Percentiles rank a stretch among this genome's conserved stretches.
Conservation (phyloP, 2,113 vertebrate species). For the Reinhardtius hippoglossoides region DNA sequence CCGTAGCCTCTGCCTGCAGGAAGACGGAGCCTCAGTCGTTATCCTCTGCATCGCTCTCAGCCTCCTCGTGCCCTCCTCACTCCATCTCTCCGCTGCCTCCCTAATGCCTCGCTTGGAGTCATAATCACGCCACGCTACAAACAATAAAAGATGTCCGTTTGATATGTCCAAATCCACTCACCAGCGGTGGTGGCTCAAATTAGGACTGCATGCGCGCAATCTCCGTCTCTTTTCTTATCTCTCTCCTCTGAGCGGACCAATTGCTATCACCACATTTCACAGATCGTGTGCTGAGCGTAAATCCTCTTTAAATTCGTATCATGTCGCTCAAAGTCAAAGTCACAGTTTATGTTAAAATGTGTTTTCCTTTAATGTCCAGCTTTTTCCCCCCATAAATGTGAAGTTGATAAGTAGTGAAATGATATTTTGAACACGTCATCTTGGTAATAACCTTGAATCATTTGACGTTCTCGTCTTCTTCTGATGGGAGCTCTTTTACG, state of each 20-base stretch:
- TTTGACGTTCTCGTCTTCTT: slow-evolving; percentile 5
- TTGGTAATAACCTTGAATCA: slow-evolving; percentile 21
- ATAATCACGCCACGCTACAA: slow-evolving; percentile 53
- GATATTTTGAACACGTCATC: slow-evolving; percentile 13
- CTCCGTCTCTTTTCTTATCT: slow-evolving; percentile 66
- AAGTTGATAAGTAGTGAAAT: slow-evolving; percentile 11
- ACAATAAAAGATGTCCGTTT: slow-evolving; percentile 68
- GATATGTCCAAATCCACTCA: slow-evolving; percentile 74
- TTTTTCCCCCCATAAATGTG: neutral
- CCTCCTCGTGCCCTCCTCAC: slow-evolving; percentile 19
- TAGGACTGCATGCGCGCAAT: slow-evolving; percentile 53
- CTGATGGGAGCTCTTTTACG: neutral
- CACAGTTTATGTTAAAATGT: slow-evolving; percentile 26
- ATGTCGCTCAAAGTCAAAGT: slow-evolving; percentile 54
- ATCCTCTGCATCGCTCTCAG: slow-evolving; percentile 58
- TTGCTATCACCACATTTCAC: slow-evolving; percentile 62
- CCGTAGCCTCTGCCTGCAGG: neutral
- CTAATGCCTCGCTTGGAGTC: slow-evolving; percentile 18
- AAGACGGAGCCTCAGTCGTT: slow-evolving; percentile 27
- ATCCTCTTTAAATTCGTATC: slow-evolving; percentile 73
- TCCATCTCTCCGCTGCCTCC: slow-evolving; percentile 17
- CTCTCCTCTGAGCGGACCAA: slow-evolving; percentile 33
- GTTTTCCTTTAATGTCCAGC: slow-evolving; percentile 9
- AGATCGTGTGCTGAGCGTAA: slow-evolving; percentile 50
- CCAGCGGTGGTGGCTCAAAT: slow-evolving; percentile 68